A percentile compares a stretch with the other conserved stretches of the same genome.
Conservation (phyloP, 2,113 vertebrate species). For the Budorcas taxicolor region DNA sequence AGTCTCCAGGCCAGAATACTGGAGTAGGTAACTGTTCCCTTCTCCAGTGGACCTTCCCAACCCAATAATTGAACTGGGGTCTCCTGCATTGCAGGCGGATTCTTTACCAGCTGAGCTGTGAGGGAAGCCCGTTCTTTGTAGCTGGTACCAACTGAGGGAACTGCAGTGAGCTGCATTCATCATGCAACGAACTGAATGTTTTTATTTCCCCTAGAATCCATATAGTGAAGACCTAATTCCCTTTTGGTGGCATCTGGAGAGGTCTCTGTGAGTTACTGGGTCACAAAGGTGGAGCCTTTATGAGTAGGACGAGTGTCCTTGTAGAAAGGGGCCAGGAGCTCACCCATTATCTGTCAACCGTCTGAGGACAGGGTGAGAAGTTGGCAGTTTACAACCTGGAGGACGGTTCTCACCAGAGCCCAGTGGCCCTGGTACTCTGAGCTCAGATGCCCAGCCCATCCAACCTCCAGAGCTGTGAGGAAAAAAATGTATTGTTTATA, state of each 20-base stretch:
- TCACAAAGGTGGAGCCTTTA: not conserved
- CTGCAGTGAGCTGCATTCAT: not conserved
- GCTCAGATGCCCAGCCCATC: not conserved
- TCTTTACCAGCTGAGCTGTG: not conserved
- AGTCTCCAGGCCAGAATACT: not conserved
- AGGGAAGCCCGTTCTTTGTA: not conserved
- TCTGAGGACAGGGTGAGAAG: not conserved
- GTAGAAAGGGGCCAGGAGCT: not conserved
- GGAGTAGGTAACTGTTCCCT: not conserved
- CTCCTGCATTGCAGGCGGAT: rapidly evolving
- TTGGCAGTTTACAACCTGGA: not conserved
- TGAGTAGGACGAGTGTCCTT: not conserved
- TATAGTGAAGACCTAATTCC: not conserved
- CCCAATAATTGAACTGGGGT: rapidly evolving
- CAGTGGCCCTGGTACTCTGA: not conserved
- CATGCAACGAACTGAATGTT: not conserved
- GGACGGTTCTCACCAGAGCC: not conserved
- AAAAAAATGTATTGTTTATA: not conserved
- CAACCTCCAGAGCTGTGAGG: not conserved
- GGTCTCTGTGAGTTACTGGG: not conserved
- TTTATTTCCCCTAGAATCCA: not conserved
- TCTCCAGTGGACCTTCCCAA: not conserved
- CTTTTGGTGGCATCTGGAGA: not conserved
- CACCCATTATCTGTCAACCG: not conserved
- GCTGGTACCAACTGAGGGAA: not conserved